These are phyloP conservation scores for Unio pictorum DNA, from an alignment of 2,888 invertebrate species.

Conservation along the genomic window DNA sequence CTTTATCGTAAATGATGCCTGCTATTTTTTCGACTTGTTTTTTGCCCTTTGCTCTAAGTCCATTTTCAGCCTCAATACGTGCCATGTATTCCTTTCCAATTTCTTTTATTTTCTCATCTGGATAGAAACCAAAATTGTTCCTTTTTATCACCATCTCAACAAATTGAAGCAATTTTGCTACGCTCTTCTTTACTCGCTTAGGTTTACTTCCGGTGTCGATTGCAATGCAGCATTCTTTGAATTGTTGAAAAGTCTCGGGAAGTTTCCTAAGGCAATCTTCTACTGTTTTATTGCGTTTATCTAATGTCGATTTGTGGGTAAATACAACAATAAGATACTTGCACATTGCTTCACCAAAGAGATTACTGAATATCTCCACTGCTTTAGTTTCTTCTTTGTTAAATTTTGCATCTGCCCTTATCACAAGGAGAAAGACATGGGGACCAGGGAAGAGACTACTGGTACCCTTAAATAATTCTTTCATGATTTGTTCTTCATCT, in stretches of 20 bases:
- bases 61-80: no score
- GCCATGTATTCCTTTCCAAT: no score
- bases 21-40: no score
- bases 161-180: no score
- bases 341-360: slow-evolving; percentile 3
- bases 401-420: slow-evolving; percentile 5
- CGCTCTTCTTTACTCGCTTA: no score
- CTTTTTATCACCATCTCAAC: no score
- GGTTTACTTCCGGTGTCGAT: background rate
- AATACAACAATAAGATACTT: slow-evolving; percentile 4
- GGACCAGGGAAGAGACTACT: background rate
- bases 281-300: background rate
- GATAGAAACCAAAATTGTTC: no score
- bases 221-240: background rate
- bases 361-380: background rate
- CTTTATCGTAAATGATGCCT: no score
- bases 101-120: no score
- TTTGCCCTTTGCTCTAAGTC: no score
- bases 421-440: background rate
- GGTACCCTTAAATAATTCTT: background rate
- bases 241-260: background rate
- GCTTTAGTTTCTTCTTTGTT: background rate
- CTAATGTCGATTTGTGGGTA: background rate
- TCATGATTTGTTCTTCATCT: no score
- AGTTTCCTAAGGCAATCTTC: slow-evolving; percentile 1